Conservation (phyloP, 2,888 invertebrate genomes). For the Erebia ligea region DNA sequence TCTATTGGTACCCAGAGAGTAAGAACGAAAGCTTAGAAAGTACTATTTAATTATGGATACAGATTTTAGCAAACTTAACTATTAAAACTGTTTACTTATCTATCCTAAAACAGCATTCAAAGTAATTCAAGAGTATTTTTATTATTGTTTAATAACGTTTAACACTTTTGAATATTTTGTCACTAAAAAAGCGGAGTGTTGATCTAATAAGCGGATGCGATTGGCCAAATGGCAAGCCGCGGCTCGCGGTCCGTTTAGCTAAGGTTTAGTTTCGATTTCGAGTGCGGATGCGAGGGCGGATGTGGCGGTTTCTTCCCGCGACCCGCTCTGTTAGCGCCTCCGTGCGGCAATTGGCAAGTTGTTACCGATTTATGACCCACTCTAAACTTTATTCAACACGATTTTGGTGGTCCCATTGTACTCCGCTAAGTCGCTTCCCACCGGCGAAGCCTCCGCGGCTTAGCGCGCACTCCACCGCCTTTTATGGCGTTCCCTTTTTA, state of each 20-base stretch:
- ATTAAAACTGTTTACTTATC: no score
- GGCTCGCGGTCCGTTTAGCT: conserved; percentile 31
- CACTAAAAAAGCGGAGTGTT: conserved; percentile 27
- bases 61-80: no score
- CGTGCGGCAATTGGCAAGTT: conserved; percentile 79
- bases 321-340: conserved; percentile 75
- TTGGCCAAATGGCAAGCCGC: conserved; percentile 34
- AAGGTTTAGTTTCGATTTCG: conserved; percentile 53
- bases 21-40: no score
- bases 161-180: conserved; percentile 20
- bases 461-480: conserved; percentile 61
- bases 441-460: conserved; percentile 55
- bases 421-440: conserved; percentile 61
- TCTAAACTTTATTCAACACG: conserved; percentile 75
- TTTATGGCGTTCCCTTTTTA: conserved; percentile 70
- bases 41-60: no score
- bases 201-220: conserved; percentile 43
- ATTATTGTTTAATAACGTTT: conserved; percentile 7
- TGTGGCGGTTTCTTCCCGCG: conserved; percentile 66
- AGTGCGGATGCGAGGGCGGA: conserved; percentile 80
- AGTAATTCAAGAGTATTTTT: neutral
- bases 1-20: no score
- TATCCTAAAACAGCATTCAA: neutral
- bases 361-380: conserved; percentile 79
- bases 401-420: conserved; percentile 81